A percentile compares a stretch with the other conserved stretches of the same genome.
phyloP scores from a whole-genome alignment of 2,113 vertebrate genomes.

The Grantiella picta region DNA sequence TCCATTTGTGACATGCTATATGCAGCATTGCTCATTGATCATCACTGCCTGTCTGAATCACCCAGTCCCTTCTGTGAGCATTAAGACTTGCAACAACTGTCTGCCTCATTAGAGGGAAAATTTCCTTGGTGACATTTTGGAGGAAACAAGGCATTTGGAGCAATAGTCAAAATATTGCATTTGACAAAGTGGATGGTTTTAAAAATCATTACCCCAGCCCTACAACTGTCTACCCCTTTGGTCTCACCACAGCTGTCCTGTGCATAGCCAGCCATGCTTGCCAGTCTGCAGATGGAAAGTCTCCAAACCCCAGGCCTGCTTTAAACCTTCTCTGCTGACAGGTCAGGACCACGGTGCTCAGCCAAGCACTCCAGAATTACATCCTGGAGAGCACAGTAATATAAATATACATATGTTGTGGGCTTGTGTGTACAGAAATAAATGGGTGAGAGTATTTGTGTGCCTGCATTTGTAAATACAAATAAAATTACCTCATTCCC shows the following conservation, averaged over 20 bases:
- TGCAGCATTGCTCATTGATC: slow-evolving; percentile 1
- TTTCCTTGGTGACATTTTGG: background rate
- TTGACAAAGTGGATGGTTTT: background rate
- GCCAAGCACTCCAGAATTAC: background rate
- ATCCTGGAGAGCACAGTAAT: background rate
- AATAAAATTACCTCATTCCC: background rate
- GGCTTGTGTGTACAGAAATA: background rate
- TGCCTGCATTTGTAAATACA: background rate
- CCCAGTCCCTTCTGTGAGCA: background rate
- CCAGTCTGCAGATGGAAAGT: background rate
- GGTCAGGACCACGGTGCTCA: background rate
- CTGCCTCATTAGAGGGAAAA: background rate
- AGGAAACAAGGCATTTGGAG: background rate
- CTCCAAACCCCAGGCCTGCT: background rate
- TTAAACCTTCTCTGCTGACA: background rate
- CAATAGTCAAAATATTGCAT: background rate
- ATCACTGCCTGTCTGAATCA: background rate
- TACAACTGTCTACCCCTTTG: fast-evolving
- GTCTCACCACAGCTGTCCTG: background rate
- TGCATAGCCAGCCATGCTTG: background rate
- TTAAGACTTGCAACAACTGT: background rate
- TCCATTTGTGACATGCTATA: background rate
- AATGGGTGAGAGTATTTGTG: background rate
- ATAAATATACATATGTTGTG: background rate
- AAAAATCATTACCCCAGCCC: background rate